Conservation (phyloP, 1,140 invertebrate genomes). For the Tyrophagus putrescentiae region DNA sequence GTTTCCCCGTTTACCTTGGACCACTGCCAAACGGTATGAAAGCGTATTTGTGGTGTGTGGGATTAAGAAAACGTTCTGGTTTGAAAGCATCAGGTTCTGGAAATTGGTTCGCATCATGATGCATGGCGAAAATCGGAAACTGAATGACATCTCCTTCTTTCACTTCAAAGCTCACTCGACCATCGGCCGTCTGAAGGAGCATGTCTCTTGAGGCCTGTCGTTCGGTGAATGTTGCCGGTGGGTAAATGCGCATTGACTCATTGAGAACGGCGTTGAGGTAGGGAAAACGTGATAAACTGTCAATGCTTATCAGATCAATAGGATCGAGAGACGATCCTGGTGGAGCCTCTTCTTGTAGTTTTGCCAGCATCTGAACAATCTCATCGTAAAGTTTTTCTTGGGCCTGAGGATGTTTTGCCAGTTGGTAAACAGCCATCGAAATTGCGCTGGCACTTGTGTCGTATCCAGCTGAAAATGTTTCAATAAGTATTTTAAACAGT, state of each 20-base stretch:
- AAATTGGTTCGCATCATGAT: slow-evolving; percentile 25
- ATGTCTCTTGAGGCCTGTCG: slow-evolving; percentile 30
- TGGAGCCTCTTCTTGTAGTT: neutral
- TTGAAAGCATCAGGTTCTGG: slow-evolving; percentile 27
- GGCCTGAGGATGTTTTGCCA: slow-evolving; percentile 41
- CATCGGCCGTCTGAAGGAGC: neutral
- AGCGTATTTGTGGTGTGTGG: no score
- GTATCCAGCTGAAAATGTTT: slow-evolving; percentile 50
- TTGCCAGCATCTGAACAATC: slow-evolving; percentile 3
- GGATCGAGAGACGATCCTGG: neutral
- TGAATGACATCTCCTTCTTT: slow-evolving; percentile 23
- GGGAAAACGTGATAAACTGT: slow-evolving; percentile 29
- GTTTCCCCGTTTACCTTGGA: no score
- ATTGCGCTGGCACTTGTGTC: slow-evolving; percentile 45
- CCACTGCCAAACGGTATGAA: no score
- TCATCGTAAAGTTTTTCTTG: neutral
- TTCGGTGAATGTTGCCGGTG: slow-evolving; percentile 35
- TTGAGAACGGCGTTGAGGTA: slow-evolving; percentile 34
- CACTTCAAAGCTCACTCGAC: slow-evolving; percentile 4
- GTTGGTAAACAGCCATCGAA: slow-evolving; percentile 39
- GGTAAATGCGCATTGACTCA: slow-evolving; percentile 33
- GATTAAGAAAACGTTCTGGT: slow-evolving; percentile 23
- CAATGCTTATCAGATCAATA: slow-evolving; percentile 24
- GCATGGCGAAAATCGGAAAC: slow-evolving; percentile 26
- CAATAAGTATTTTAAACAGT: no score